Evolutionary conservation across 30 jellyfish, hydroid and myxozoan species (phyloP), one percentile per base, ranked within the genome.

Genomic region (Aurelia aurita): DNA sequence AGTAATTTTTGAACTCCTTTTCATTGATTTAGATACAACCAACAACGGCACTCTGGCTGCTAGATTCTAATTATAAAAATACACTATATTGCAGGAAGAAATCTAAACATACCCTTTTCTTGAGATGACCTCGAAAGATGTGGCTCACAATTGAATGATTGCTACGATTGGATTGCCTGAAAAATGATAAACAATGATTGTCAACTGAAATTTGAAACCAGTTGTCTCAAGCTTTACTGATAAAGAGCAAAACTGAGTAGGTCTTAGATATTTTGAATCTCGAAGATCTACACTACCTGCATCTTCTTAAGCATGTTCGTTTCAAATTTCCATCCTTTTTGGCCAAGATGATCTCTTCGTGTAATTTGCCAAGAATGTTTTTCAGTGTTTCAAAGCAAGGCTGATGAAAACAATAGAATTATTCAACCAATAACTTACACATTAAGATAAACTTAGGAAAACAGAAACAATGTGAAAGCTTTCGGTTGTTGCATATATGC

Each of bases 101-200:
- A 12, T 15, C 58, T 21, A 32, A 3, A 27, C 65, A 26, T 63
- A 80, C 97, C 97, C 72, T 74, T 60, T 66, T 73, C 87, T 81
- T 89, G 54, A 89, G 60, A 74, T 89, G 90, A 9, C 97, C 97
- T 25, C 97, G 87, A 64, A 89, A 89, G 28, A 89, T 31, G 58
- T 89, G 97, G 59, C 97, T 89, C 26, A 89, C 87, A 19, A 82
- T 58, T 6, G 97, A 78, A 58, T 89, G 97, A 47, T 89, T 89
- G 39, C 86, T 78, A 18, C 87, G 72, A 55, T 66, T 63, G 46
- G 90, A 63, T 59, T 66, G 82, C 82, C 97, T 89, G 47, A 57
- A 55, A 26, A 3, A 39, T 0, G 15, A 39, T 4, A 39, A 14
- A 39, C n/a, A n/a, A n/a, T n/a, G n/a, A 7, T 39, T 39, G 1